Evolutionary conservation across 2,888 invertebrate species (phyloP), one percentile per base, ranked within the genome.

Genomic region (Cerastis leucographa): DNA sequence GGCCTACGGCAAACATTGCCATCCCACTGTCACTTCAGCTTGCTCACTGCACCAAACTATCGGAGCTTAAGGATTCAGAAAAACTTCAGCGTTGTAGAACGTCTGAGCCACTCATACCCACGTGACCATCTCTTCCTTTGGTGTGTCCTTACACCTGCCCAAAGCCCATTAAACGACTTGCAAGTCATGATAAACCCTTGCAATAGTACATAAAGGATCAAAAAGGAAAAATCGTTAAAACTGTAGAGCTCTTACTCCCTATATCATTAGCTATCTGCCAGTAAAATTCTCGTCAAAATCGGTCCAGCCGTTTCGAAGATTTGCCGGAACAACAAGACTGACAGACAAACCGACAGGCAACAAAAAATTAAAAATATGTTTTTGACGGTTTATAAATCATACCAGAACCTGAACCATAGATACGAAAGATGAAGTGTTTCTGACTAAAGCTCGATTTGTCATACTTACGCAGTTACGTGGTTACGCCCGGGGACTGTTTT

Each of bases 361-460:
- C 35, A 35, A 35, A 35, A 35, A 2, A 2, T 35, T 2, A 35
- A 35, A 35, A 1, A 35, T 2, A 35, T 35, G 35, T 35, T 35
- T 35, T 35, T 35, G 35, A 35, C 35, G 35, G 35, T 35, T 35
- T 2, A 35, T 3, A 35, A 35, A 35, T 35, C 35, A 35, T 35
- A 35, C 35, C n/a, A n/a, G n/a, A n/a, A n/a, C n/a, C n/a, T n/a
- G n/a, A n/a, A n/a, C n/a, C 14, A 12, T 51, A 0, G 7, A 51
- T 2, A 51, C 19, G 25, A 29, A 22, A 40, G 7, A 40, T 40
- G n/a, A 42, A 64, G n/a, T 17, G 7, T 40, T 44, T 51, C 19
- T 51, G 17, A 25, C 19, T 72, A 12, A 35, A 64, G 19, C 29
- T 54, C 62, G 19, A 19, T 46, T 62, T 62, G 75, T 54, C 82